Conservation (phyloP, 2,113 vertebrate species). For the Aspidoscelis tigris region DNA sequence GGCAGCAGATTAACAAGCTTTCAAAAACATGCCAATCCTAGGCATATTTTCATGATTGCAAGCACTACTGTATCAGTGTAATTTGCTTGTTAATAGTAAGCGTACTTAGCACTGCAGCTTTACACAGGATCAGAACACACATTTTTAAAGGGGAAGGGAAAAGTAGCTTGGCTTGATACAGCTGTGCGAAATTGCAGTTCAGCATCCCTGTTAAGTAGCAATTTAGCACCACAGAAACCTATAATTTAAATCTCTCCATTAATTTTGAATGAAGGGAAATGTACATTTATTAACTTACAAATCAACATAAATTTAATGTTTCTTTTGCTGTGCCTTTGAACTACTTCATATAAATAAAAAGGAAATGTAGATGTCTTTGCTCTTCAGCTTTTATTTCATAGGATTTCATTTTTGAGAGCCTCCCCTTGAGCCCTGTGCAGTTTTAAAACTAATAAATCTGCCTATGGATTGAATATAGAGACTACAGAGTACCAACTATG, state of each 20-base stretch:
- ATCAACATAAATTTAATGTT: constrained; percentile 26
- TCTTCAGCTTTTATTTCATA: constrained; percentile 18
- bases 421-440: neutral
- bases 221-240: constrained; percentile 19
- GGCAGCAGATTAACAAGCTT: rapidly evolving
- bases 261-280: constrained; percentile 24
- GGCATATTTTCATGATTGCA: neutral
- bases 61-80: neutral
- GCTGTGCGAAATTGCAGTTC: constrained; percentile 10
- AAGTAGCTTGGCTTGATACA: rapidly evolving
- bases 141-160: neutral
- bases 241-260: constrained; percentile 23
- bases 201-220: constrained; percentile 12
- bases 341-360: neutral
- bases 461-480: too few species aligned
- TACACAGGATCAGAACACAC: neutral
- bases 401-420: constrained; percentile 30
- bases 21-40: neutral
- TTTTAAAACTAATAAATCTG: neutral
- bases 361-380: neutral
- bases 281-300: constrained; percentile 43
- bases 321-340: neutral
- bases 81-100: neutral
- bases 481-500: too few species aligned
- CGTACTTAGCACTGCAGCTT: neutral